Conservation (phyloP, 2,797 vertebrate species). For the Pogonophryne albipinna region DNA sequence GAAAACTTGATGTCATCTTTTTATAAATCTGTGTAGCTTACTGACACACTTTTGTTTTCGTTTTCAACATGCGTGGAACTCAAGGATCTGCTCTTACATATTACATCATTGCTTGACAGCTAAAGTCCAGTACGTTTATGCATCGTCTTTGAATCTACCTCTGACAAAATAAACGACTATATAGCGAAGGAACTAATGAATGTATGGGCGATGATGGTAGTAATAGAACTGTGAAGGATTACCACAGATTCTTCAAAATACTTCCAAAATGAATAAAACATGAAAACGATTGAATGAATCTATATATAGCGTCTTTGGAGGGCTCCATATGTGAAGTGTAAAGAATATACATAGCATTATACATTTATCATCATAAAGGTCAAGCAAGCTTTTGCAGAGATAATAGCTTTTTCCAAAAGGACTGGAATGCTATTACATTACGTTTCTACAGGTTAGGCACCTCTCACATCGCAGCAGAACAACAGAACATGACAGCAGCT, state of each 20-base stretch:
- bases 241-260: slow-evolving; percentile 10
- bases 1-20: neutral
- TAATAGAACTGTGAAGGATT: neutral
- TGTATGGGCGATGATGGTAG: neutral
- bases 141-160: neutral
- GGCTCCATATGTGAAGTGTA: slow-evolving; percentile 9
- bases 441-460: slow-evolving; percentile 56
- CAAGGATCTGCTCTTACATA: neutral
- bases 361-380: slow-evolving; percentile 55
- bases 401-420: slow-evolving; percentile 64
- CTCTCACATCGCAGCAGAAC: slow-evolving; percentile 40
- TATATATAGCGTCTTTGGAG: neutral
- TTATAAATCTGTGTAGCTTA: neutral
- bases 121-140: neutral
- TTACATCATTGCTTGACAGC: neutral
- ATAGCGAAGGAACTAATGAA: neutral
- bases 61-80: neutral
- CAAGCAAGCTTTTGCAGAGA: slow-evolving; percentile 40
- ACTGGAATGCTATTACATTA: slow-evolving; percentile 66
- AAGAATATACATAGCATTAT: slow-evolving; percentile 7
- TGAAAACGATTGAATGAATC: neutral
- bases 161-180: neutral
- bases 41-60: neutral
- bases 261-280: neutral
- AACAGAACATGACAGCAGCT: slow-evolving; percentile 14